These are phyloP conservation scores for Takifugu rubripes DNA, from an alignment of 2,797 vertebrate species.

Conservation along the genomic window DNA sequence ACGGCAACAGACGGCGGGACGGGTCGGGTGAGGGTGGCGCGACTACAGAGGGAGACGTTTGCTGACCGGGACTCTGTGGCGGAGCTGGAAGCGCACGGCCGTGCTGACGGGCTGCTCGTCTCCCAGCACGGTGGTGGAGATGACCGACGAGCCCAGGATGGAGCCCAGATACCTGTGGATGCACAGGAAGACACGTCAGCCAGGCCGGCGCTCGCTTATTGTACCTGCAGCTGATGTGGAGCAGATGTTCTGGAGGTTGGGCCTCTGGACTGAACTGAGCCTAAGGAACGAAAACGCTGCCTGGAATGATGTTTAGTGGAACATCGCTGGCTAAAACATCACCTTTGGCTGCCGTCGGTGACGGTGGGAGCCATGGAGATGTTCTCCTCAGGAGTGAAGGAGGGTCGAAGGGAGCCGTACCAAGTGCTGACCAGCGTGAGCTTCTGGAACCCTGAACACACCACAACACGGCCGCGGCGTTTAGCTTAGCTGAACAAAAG, in stretches of 20 bases:
- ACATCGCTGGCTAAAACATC: constrained; percentile 11
- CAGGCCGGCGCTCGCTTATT: too few relatives aligned
- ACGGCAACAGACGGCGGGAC: background rate
- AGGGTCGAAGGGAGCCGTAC: constrained; percentile 79
- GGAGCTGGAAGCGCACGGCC: constrained; percentile 80
- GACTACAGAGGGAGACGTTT: background rate
- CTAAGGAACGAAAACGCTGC: too few relatives aligned
- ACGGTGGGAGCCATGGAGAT: constrained; percentile 58
- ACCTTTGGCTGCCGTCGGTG: constrained; percentile 75
- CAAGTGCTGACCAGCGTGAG: constrained; percentile 81
- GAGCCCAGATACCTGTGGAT: constrained; percentile 74
- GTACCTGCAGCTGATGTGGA: too few relatives aligned
- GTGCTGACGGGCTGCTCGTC: constrained; percentile 75
- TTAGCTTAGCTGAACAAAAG: constrained; percentile 25
- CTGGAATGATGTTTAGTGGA: too few relatives aligned
- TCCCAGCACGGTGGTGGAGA: constrained; percentile 80
- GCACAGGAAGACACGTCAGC: background rate
- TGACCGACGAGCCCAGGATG: constrained; percentile 81
- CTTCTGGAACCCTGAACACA: constrained; percentile 68
- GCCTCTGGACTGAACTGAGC: too few relatives aligned
- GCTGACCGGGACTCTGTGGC: constrained; percentile 70
- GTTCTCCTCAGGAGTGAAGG: constrained; percentile 57
- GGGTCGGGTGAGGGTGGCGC: too few relatives aligned
- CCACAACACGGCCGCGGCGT: constrained; percentile 13
- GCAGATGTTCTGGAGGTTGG: too few relatives aligned